A percentile compares a stretch with the other conserved stretches of the same genome.
phyloP scores from a whole-genome alignment of 2,797 vertebrate genomes.

The Eleutherodactylus coqui region DNA sequence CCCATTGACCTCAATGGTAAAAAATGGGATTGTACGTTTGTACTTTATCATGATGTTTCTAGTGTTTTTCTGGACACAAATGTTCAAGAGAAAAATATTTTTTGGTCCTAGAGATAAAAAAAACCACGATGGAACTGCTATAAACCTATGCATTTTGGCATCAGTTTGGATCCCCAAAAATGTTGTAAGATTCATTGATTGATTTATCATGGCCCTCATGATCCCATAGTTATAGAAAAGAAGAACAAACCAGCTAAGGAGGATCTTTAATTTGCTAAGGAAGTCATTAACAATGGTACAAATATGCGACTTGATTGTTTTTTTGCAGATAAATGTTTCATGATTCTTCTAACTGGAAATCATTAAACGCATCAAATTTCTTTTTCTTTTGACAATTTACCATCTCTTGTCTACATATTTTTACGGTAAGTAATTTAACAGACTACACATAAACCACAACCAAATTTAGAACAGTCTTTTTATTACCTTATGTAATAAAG shows the following conservation, averaged over 20 bases:
- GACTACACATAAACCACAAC: constrained; percentile 66
- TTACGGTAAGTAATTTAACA: constrained; percentile 20
- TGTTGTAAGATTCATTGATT: background rate
- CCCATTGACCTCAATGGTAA: background rate
- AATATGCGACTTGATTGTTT: constrained; percentile 67
- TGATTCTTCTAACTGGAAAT: background rate
- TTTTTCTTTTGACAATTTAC: constrained; percentile 41
- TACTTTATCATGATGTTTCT: too few relatives aligned
- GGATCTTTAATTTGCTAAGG: background rate
- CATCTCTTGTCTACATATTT: background rate
- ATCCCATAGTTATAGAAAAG: background rate
- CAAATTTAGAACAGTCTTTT: constrained; percentile 80
- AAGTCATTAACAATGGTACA: background rate
- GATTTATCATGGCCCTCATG: too few relatives aligned
- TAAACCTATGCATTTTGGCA: background rate
- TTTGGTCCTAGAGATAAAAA: background rate
- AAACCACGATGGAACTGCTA: background rate
- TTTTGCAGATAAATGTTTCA: constrained; percentile 70
- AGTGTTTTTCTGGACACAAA: background rate
- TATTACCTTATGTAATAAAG: constrained; percentile 80
- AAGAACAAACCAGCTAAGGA: too few relatives aligned
- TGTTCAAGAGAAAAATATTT: too few relatives aligned
- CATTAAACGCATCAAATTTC: background rate
- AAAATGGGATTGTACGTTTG: background rate
- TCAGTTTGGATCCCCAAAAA: background rate